Conservation (phyloP, 2,888 invertebrate species). For the Platynereis dumerilii region DNA sequence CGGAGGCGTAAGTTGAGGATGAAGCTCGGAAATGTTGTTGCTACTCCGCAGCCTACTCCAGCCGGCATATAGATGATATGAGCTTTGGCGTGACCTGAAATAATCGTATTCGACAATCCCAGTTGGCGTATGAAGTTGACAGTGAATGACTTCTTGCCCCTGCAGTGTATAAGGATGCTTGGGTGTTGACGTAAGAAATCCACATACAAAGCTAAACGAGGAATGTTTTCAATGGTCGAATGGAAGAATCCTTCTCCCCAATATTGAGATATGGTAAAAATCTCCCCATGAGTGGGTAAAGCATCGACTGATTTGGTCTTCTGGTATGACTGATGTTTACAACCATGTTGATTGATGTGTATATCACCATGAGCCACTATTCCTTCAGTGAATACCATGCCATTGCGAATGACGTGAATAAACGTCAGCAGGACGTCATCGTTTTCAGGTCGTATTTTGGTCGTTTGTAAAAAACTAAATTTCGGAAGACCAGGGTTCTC, state of each 20-base stretch:
- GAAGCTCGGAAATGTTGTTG: neutral
- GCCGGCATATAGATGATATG: neutral
- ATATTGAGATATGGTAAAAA: conserved; percentile 21
- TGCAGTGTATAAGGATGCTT: conserved; percentile 11
- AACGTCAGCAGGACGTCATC: no score
- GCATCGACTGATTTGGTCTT: no score
- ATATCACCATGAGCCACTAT: no score
- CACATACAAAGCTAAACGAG: conserved; percentile 13
- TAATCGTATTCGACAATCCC: neutral
- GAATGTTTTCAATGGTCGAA: conserved; percentile 20
- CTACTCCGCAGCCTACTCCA: neutral
- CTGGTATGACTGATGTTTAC: no score
- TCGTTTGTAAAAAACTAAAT: no score
- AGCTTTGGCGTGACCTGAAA: neutral
- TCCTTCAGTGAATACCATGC: no score
- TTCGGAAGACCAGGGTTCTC: no score
- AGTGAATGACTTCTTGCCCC: neutral
- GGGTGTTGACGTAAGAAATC: conserved; percentile 11
- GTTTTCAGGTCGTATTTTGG: no score
- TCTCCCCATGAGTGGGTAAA: conserved; percentile 8
- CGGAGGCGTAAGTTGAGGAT: neutral
- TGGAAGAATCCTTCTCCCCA: conserved; percentile 25
- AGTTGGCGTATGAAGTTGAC: neutral
- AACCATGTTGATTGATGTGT: no score
- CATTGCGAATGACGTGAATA: no score